Evolutionary conservation across 2,888 invertebrate species (phyloP), one percentile per base, ranked within the genome.

Genomic region (Melanchra persicariae): DNA sequence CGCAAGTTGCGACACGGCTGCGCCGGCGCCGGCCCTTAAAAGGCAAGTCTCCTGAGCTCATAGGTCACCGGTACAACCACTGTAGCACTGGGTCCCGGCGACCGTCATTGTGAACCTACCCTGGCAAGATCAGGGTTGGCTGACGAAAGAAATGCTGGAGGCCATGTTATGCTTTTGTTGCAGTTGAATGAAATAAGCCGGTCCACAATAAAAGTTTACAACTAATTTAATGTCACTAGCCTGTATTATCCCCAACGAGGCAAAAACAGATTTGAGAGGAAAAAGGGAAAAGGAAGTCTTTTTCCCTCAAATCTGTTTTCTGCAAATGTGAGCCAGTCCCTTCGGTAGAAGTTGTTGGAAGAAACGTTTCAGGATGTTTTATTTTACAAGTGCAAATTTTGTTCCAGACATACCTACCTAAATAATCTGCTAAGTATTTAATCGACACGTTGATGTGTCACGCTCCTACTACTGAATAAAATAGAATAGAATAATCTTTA

Each of bases 21-120:
- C 85, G 86, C 85, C 89, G 94, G 94, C 95, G 95, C 92, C 94
- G 89, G 90, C 79, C 94, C 95, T 88, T 94, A 93, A 89, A 94
- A 85, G 93, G 93, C 79, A 70, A 84, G 91, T 87, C 91, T 91
- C 91, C 91, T 91, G 93, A 91, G 89, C 93, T 92, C 93, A 92
- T 93, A 94, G 94, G 94, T 94, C 94, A 94, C 91, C 86, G 82
- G 89, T 82, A 76, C 88, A 84, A 82, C 86, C 87, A 82, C 83
- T 82, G 85, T 83, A 81, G 86, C 86, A 82, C 83, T 81, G 85
- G 79, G 83, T 88, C 87, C 83, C 84, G 63, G 52, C 63, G 63
- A 67, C 77, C 64, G 77, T 43, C 81, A 59, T 24, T 81, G 77
- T 79, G 67, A 6, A 67, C 76, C 70, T 62, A 81, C 79, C 79